These are phyloP conservation scores for Exephanes ischioxanthus DNA, from an alignment of 2,888 invertebrate species.

Conservation along the genomic window DNA sequence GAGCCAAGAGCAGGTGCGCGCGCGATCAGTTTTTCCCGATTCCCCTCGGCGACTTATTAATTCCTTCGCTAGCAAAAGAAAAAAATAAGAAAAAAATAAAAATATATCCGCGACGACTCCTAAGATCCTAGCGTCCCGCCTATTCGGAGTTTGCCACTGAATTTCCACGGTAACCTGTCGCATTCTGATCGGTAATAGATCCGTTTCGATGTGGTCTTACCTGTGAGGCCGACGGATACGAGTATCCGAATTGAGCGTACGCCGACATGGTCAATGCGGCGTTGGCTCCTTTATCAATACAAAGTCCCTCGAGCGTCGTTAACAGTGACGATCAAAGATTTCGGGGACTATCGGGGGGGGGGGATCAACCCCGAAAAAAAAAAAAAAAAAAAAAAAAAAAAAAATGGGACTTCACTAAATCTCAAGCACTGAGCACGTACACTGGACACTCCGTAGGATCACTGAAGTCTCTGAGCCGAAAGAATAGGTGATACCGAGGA, in stretches of 20 bases:
- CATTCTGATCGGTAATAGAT: slow-evolving; percentile 14
- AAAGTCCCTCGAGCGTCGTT: slow-evolving; percentile 31
- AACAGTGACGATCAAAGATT: slow-evolving; percentile 11
- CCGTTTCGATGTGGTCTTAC: slow-evolving; percentile 86
- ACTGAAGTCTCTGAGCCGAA: slow-evolving; percentile 51
- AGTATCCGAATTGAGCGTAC: slow-evolving; percentile 96
- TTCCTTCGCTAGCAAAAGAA: neutral
- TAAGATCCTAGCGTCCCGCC: neutral
- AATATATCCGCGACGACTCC: neutral
- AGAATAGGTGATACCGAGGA: slow-evolving; percentile 41
- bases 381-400: neutral
- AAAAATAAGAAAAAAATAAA: neutral
- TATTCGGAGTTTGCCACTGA: neutral
- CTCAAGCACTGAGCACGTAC: slow-evolving; percentile 76
- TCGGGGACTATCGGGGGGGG: neutral
- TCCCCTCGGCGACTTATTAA: slow-evolving; percentile 17
- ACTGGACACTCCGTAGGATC: slow-evolving; percentile 72
- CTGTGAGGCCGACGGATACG: slow-evolving; percentile 97
- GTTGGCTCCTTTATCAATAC: slow-evolving; percentile 41
- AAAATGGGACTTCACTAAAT: slow-evolving; percentile 46
- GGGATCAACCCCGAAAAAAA: neutral
- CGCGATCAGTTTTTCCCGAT: slow-evolving; percentile 32
- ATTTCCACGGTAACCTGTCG: neutral
- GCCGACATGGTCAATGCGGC: slow-evolving; percentile 87
- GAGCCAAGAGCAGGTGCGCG: slow-evolving; percentile 76